Evolutionary conservation across 2,888 invertebrate species (phyloP), one percentile per base, ranked within the genome.

Genomic region (Drosophila multiciliata): DNA sequence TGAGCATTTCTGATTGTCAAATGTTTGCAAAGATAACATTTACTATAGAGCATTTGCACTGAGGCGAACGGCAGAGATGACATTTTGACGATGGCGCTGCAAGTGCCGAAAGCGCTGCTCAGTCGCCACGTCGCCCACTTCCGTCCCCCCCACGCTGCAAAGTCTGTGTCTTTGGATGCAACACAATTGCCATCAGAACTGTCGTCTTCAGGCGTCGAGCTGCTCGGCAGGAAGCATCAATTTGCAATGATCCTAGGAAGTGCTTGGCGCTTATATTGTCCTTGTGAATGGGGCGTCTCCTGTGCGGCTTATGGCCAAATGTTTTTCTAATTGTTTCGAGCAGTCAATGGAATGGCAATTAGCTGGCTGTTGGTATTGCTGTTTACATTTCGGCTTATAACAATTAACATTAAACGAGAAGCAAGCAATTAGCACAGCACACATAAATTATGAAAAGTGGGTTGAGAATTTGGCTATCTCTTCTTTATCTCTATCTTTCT

Each of bases 11-110:
- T 87, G 87, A 87, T 87, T 87, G 87, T 89, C 88, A 87, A 87
- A 87, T 89, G 87, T 87, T 87, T 89, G 88, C 88, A 71, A 68
- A 83, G 87, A 89, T 89, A 87, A 87, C 87, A 87, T 89, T 87
- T 89, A 87, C 85, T 71, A 82, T 89, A 59, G 73, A 68, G 78
- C 87, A 87, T 86, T 86, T 82, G 77, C 78, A 83, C 58, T 80
- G 81, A 70, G 72, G 87, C 78, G 72, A 79, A 79, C 74, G 73
- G 57, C 69, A 71, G 52, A 73, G 87, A 82, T 78, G 89, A 57
- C 75, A 79, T 76, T 79, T 66, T 81, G 73, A 87, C 62, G 80
- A 80, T 66, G 57, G 32, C 59, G 66, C 69, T 67, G 61, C 66
- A 78, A 82, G 83, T 78, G 85, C 76, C 68, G 70, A 82, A 76